Evolutionary conservation across 2,797 vertebrate genomes (phyloP), one percentile per base, ranked within the genome.

Genomic region (Emydoidea blandingii): DNA sequence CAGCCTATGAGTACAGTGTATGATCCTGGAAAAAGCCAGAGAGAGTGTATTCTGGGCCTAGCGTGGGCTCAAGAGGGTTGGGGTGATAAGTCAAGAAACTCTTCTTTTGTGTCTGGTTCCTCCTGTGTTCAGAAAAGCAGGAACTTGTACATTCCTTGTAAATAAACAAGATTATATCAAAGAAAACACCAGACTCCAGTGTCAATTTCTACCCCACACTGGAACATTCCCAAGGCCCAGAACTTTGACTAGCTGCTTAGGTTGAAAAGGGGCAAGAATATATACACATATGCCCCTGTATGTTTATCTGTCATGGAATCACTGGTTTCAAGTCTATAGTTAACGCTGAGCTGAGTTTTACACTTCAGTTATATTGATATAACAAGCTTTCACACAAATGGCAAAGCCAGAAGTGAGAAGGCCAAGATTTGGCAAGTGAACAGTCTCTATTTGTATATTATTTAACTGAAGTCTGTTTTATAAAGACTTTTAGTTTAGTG

Each of bases 381-480:
- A 44, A 19, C 19, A 1, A 23, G 23, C 0, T 78, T 31, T 16
- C 0, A 5, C 0, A 14, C 59, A 0, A 27, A 3, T 0, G 1
- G 57, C 79, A 16, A 29, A 25, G 50, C 81, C 47, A 12, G 54
- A 56, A 88, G n/a, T 87, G 3, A 49, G 44, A 14, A 37, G 47
- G 11, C 12, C 4, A 49, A 14, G 6, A 6, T n/a, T 34, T 91
- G 87, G 91, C 88, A 79, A 79, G 54, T 85, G 47, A 81, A 0
- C 74, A 9, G 4, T 10, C 15, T 49, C 27, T 78, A 49, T 31
- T 78, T 31, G 25, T 78, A 49, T 49, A 31, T 27, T 86, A 52
- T 44, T 90, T 65, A 89, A 89, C 49, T 14, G n/a, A 81, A 34
- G 57, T 11, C 87, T 93, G 54, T 2, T 79, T 5, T 19, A 76